Evolutionary conservation across 2,797 vertebrate genomes (phyloP).

Genomic region (Lates japonicus): DNA sequence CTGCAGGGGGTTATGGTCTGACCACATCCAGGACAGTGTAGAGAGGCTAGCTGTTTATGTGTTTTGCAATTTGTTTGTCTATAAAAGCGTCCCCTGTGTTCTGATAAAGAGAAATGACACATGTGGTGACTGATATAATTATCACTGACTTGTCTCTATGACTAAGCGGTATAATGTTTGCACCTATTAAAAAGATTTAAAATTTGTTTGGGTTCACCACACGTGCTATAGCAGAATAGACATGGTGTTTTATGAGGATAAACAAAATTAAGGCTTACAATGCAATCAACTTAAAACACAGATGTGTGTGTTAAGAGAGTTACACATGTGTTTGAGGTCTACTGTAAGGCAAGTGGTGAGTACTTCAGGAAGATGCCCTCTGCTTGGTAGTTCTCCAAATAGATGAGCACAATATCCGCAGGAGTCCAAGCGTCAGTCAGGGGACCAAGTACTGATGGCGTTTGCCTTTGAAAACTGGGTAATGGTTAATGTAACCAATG

Average conservation of each 20-base stretch:
- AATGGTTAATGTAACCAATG: not conserved
- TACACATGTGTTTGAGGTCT: too few species aligned
- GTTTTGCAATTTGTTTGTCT: not conserved
- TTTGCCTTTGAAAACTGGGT: not conserved
- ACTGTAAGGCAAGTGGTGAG: too few species aligned
- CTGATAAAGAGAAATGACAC: not conserved
- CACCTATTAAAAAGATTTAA: too few species aligned
- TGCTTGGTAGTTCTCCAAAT: not conserved
- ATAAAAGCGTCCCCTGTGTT: too few species aligned
- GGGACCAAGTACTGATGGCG: not conserved
- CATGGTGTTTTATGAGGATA: not conserved
- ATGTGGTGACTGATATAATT: too few species aligned
- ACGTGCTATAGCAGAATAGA: not conserved
- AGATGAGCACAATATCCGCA: not conserved
- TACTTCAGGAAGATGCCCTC: not conserved
- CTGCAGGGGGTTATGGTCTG: slow-evolving; percentile 1
- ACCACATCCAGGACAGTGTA: not conserved
- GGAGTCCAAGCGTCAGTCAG: not conserved
- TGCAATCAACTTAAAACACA: too few species aligned
- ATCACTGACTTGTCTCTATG: too few species aligned
- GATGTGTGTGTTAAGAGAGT: too few species aligned
- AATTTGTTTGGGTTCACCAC: too few species aligned
- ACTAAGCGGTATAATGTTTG: too few species aligned
- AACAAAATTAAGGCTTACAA: too few species aligned
- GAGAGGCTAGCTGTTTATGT: not conserved